These are phyloP conservation scores for Colletes latitarsis DNA, from an alignment of 1,140 invertebrate species.

Conservation along the genomic window DNA sequence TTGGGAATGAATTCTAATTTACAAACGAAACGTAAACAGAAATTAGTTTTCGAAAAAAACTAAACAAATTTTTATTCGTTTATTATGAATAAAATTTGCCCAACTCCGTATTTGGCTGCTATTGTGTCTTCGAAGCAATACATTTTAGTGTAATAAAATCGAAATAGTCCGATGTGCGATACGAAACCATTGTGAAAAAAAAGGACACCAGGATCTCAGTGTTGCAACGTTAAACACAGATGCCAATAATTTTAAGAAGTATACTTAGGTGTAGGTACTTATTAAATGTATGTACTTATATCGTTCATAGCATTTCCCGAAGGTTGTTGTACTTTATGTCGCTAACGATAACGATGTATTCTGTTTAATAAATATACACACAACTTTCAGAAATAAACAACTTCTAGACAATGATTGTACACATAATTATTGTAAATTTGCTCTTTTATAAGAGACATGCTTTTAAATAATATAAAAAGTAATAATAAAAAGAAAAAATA, in stretches of 20 bases:
- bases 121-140: not conserved
- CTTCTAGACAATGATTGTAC: not conserved
- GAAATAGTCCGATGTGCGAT: not conserved
- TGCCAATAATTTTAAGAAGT: conserved; percentile 18
- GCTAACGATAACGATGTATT: conserved; percentile 2
- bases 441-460: not conserved
- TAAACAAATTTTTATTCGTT: too few relatives aligned
- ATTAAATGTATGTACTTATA: conserved; percentile 50
- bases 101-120: too few relatives aligned
- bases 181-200: not conserved
- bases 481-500: not conserved
- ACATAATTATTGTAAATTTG: not conserved
- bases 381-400: not conserved
- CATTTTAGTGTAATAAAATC: too few relatives aligned
- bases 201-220: not conserved
- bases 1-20: too few relatives aligned
- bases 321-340: conserved; percentile 14
- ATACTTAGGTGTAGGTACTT: conserved; percentile 48
- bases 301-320: not conserved
- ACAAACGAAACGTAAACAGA: too few relatives aligned
- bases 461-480: not conserved
- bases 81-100: too few relatives aligned
- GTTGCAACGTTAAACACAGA: conserved; percentile 8
- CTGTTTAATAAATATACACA: conserved; percentile 19
- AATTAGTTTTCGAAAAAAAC: too few relatives aligned